Conservation (phyloP, 2,113 vertebrate species). For the Hucho hucho region DNA sequence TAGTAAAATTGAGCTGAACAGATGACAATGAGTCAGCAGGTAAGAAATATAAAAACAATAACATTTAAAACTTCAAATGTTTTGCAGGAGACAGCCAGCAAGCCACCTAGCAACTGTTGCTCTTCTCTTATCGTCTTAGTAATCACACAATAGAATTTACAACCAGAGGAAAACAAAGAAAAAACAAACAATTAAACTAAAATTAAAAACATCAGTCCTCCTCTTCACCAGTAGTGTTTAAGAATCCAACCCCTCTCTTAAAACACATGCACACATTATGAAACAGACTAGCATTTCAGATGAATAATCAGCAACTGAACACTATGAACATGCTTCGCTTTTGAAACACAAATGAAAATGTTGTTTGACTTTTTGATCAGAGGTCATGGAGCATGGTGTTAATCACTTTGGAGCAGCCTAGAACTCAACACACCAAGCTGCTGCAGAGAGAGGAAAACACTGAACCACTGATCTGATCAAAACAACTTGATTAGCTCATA, state of each 20-base stretch:
- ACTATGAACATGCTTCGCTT: slow-evolving; percentile 40
- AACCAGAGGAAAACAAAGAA: slow-evolving; percentile 39
- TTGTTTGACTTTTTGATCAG: slow-evolving; percentile 10
- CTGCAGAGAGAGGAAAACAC: slow-evolving; percentile 28
- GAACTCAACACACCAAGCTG: slow-evolving; percentile 23
- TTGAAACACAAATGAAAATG: slow-evolving; percentile 50
- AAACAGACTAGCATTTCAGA: slow-evolving; percentile 34
- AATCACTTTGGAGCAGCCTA: slow-evolving; percentile 27
- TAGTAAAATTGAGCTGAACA: slow-evolving; percentile 40
- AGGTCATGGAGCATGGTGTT: slow-evolving; percentile 18
- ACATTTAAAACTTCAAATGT: slow-evolving; percentile 35
- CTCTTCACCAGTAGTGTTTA: slow-evolving; percentile 47
- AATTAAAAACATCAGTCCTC: slow-evolving; percentile 32
- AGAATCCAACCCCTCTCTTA: slow-evolving; percentile 55
- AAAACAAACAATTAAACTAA: slow-evolving; percentile 41
- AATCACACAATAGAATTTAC: slow-evolving; percentile 41
- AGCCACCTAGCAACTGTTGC: slow-evolving; percentile 19
- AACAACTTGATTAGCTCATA: background rate
- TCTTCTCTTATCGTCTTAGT: slow-evolving; percentile 36
- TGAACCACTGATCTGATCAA: background rate
- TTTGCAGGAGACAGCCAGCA: slow-evolving; percentile 33
- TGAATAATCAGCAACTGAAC: slow-evolving; percentile 25
- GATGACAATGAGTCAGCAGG: slow-evolving; percentile 34
- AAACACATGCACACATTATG: slow-evolving; percentile 61
- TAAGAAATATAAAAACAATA: slow-evolving; percentile 57